phyloP scores from a whole-genome alignment of 2,113 vertebrate genomes.

The Pygoscelis adeliae region DNA sequence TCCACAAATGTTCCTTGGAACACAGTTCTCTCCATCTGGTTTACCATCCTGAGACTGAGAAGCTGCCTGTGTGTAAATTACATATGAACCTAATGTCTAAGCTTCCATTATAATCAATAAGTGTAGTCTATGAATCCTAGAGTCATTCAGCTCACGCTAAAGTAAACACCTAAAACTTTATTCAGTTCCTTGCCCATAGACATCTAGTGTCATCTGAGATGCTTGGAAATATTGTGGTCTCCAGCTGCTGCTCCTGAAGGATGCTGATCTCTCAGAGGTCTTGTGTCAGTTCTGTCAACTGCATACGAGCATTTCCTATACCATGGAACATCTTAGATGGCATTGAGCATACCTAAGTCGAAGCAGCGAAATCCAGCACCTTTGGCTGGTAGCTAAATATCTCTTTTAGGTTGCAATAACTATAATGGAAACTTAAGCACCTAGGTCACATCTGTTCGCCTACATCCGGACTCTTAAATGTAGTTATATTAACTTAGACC shows the following conservation, averaged over 20 bases:
- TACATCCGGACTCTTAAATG: neutral
- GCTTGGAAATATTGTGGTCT: neutral
- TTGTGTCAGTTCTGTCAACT: neutral
- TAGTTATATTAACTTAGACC: neutral
- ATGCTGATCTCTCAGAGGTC: neutral
- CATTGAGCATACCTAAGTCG: neutral
- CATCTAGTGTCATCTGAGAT: neutral
- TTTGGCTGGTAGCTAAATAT: neutral
- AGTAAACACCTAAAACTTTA: neutral
- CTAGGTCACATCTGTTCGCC: neutral
- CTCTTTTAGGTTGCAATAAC: neutral
- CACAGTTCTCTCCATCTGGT: neutral
- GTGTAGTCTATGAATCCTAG: neutral
- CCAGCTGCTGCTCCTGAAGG: neutral
- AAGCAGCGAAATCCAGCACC: neutral
- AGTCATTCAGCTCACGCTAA: neutral
- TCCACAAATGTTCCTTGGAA: neutral
- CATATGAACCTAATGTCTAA: neutral
- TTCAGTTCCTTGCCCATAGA: neutral
- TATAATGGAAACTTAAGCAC: neutral
- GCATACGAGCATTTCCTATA: neutral
- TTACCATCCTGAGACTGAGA: neutral
- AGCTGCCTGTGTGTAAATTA: neutral
- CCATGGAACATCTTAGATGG: neutral
- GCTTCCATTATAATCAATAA: neutral